phyloP scores from a whole-genome alignment of 2,113 vertebrate species.

The Chamaetylas fuelleborni region DNA sequence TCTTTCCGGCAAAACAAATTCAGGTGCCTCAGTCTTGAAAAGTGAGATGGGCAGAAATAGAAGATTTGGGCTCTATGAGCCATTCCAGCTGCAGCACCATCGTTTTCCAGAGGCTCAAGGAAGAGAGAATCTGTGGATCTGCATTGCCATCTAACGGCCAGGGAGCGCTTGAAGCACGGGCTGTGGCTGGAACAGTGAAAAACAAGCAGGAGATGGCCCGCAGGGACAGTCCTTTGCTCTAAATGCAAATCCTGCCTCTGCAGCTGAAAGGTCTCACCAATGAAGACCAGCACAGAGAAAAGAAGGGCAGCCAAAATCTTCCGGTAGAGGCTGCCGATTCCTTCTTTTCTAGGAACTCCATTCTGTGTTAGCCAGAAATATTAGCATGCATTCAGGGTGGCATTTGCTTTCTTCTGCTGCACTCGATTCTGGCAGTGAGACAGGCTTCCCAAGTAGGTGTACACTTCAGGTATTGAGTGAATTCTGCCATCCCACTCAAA shows the following conservation, averaged over 20 bases:
- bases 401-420: not conserved
- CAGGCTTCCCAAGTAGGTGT: not conserved
- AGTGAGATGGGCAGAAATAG: not conserved
- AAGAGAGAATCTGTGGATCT: constrained; percentile 11
- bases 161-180: not conserved
- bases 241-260: not conserved
- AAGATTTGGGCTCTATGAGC: not conserved
- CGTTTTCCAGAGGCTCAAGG: not conserved
- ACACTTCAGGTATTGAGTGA: not conserved
- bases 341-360: not conserved
- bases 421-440: not conserved
- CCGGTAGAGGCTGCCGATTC: not conserved
- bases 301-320: not conserved
- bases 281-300: not conserved
- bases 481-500: not conserved
- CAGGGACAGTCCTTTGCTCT: not conserved
- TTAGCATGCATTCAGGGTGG: not conserved
- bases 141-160: constrained; percentile 56
- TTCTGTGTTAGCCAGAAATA: not conserved
- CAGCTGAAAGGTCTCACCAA: not conserved
- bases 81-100: not conserved
- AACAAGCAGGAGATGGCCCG: not conserved
- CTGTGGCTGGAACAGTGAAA: not conserved
- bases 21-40: not conserved
- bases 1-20: not conserved